A percentile compares a stretch with the other conserved stretches of the same genome.
phyloP scores from a whole-genome alignment of 2,888 invertebrate species.

The Acronicta leporina region DNA sequence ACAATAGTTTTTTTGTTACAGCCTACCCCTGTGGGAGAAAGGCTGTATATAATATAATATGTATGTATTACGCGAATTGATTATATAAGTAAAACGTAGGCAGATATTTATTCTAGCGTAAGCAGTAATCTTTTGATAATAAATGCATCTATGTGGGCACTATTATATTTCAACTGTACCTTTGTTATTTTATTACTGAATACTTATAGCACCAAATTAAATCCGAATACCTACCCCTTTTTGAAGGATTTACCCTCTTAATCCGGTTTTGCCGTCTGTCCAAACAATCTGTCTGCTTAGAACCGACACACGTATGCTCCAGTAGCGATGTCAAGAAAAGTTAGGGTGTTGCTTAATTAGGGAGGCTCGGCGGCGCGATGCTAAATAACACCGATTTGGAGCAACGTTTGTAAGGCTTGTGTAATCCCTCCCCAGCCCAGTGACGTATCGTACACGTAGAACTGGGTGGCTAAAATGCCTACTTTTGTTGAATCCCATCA shows the following conservation, averaged over 20 bases:
- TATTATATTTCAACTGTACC: too few relatives aligned
- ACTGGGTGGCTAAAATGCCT: conserved; percentile 8
- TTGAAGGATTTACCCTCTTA: conserved; percentile 53
- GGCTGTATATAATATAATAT: too few relatives aligned
- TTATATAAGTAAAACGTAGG: too few relatives aligned
- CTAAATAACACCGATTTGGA: conserved; percentile 82
- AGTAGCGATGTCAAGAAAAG: conserved; percentile 78
- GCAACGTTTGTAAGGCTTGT: conserved; percentile 76
- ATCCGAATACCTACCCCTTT: conserved; percentile 58
- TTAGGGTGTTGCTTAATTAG: conserved; percentile 81
- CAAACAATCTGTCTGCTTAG: conserved; percentile 73
- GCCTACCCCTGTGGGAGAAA: too few relatives aligned
- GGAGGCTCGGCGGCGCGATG: conserved; percentile 67
- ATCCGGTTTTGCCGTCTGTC: conserved; percentile 72
- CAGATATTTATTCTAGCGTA: too few relatives aligned
- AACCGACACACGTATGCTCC: conserved; percentile 67
- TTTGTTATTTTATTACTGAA: too few relatives aligned
- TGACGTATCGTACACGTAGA: conserved; percentile 38
- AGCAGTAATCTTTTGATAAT: too few relatives aligned
- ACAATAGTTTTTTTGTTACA: too few relatives aligned
- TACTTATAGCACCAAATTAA: too few relatives aligned
- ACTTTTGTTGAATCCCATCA: too few relatives aligned
- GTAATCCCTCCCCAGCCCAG: conserved; percentile 63
- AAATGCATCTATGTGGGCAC: too few relatives aligned
- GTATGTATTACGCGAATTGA: too few relatives aligned